Evolutionary conservation across 92 coral and sea anemone genomes (phyloP).

Genomic region (Nematostella vectensis): DNA sequence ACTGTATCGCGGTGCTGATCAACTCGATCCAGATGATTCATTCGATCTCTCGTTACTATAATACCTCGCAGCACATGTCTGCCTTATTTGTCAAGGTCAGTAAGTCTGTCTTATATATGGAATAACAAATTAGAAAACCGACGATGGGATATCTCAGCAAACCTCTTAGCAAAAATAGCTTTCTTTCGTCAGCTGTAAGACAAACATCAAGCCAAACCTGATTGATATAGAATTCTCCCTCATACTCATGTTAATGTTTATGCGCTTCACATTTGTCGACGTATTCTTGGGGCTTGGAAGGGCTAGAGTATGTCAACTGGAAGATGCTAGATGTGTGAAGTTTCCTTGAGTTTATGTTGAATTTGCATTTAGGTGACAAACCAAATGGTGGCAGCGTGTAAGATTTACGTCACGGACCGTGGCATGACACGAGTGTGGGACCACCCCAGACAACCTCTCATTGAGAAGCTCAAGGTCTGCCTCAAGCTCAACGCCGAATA

Average conservation of each 20-base stretch:
- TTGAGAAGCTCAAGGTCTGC: constrained; percentile 71
- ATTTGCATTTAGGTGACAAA: constrained; percentile 62
- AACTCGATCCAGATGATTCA: constrained; percentile 85
- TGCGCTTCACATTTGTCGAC: no score
- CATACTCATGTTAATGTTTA: no score
- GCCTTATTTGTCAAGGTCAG: constrained; percentile 74
- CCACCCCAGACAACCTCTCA: constrained; percentile 77
- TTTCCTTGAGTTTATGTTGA: no score
- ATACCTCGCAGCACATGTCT: constrained; percentile 83
- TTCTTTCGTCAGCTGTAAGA: no score
- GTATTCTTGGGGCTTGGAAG: no score
- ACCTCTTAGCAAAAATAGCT: no score
- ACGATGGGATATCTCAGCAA: no score
- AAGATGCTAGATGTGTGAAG: no score
- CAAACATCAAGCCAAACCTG: no score
- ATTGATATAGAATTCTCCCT: no score
- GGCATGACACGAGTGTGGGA: constrained; percentile 80
- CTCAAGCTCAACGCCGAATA: constrained; percentile 59
- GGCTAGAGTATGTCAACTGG: no score
- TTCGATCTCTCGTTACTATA: constrained; percentile 71
- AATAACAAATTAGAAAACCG: no score
- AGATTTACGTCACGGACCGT: constrained; percentile 68
- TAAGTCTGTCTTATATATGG: background rate
- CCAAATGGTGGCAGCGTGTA: constrained; percentile 86
- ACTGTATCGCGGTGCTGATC: constrained; percentile 66